Conservation (phyloP, 2,888 invertebrate species). For the Pterobdella sp. region DNA sequence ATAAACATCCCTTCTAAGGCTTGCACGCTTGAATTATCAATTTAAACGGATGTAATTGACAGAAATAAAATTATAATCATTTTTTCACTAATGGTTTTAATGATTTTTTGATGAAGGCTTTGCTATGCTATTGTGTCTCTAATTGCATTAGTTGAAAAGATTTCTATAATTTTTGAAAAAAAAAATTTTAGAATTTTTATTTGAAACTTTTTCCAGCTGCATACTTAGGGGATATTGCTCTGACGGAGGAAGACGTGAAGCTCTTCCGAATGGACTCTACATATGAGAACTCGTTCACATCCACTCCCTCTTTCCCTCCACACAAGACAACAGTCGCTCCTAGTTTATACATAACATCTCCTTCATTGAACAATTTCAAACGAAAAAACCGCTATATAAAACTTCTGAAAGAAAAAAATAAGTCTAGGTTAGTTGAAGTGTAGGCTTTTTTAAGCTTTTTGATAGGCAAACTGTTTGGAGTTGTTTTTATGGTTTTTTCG, state of each 20-base stretch:
- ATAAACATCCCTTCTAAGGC: not conserved
- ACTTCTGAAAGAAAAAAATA: not conserved
- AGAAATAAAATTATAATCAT: too few relatives aligned
- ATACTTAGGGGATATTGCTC: conserved; percentile 36
- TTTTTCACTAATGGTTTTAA: conserved; percentile 1
- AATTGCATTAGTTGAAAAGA: not conserved
- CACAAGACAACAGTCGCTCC: not conserved
- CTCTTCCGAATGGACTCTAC: conserved; percentile 13
- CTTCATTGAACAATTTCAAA: not conserved
- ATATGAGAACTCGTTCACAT: too few relatives aligned
- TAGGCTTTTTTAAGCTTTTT: not conserved
- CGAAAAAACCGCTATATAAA: not conserved
- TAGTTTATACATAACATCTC: not conserved
- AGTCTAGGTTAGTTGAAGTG: not conserved
- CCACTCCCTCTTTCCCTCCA: too few relatives aligned
- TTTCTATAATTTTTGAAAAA: not conserved
- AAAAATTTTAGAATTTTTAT: not conserved
- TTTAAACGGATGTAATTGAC: too few relatives aligned
- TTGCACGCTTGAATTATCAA: conserved; percentile 1
- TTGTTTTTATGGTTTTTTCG: too few relatives aligned
- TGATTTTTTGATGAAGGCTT: conserved; percentile 7
- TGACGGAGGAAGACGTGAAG: conserved; percentile 36
- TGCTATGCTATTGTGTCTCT: not conserved
- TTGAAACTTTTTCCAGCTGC: conserved; percentile 31
- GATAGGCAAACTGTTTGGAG: not conserved